These are phyloP conservation scores for Monarcha castaneiventris DNA, from an alignment of 2,113 vertebrate genomes.

Conservation along the genomic window DNA sequence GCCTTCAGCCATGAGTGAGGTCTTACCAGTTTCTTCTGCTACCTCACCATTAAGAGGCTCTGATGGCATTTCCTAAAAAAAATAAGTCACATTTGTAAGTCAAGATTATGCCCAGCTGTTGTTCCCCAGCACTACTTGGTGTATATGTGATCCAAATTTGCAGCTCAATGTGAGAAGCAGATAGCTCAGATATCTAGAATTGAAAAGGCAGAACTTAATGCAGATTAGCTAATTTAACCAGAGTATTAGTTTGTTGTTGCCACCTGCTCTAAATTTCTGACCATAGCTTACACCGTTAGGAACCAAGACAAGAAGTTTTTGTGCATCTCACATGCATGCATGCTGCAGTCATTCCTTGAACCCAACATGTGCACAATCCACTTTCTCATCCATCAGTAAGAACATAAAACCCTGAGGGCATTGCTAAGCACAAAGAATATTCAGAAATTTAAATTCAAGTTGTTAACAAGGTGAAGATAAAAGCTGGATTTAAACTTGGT, in stretches of 20 bases:
- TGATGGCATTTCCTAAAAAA: constrained; percentile 56
- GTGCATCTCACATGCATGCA: background rate
- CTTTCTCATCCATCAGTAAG: background rate
- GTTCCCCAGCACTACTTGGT: background rate
- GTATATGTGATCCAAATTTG: background rate
- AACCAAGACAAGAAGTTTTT: background rate
- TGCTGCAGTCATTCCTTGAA: background rate
- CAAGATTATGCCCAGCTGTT: background rate
- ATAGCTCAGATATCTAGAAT: background rate
- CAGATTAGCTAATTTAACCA: background rate
- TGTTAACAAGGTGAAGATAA: background rate
- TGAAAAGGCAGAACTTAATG: background rate
- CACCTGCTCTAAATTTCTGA: background rate
- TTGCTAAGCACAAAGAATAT: background rate
- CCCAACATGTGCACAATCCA: fast-evolving
- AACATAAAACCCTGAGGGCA: background rate
- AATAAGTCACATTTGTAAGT: background rate
- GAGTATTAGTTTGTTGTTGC: background rate
- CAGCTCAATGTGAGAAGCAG: background rate
- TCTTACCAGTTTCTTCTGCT: constrained; percentile 57
- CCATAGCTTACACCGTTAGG: background rate
- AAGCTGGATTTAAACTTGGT: background rate
- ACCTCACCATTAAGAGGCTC: constrained; percentile 77
- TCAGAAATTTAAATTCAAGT: background rate
- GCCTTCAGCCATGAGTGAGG: constrained; percentile 44